Conservation (phyloP, 1,140 invertebrate species). For the Leptinotarsa defecta region DNA sequence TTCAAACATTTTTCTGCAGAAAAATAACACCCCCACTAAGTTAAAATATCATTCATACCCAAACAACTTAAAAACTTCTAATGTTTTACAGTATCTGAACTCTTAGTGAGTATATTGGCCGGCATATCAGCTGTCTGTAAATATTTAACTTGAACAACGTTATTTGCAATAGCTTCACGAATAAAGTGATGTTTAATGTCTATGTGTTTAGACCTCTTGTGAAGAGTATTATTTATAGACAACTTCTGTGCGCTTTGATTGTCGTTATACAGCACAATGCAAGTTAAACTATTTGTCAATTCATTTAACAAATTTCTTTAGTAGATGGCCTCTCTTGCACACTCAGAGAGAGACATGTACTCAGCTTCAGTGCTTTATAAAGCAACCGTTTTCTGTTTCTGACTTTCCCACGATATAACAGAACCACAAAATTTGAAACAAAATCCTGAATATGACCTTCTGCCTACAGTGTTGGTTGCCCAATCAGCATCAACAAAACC, state of each 20-base stretch:
- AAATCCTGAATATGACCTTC: conserved; percentile 50
- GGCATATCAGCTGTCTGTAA: conserved; percentile 7
- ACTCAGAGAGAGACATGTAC: conserved; percentile 48
- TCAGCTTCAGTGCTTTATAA: conserved; percentile 54
- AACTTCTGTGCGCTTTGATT: conserved; percentile 54
- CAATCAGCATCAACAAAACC: too few relatives aligned
- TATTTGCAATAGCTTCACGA: conserved; percentile 33
- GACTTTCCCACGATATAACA: conserved; percentile 46
- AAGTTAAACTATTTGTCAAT: neutral
- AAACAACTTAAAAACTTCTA: too few relatives aligned
- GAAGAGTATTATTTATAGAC: conserved; percentile 46
- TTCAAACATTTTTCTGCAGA: too few relatives aligned
- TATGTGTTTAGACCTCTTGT: conserved; percentile 51
- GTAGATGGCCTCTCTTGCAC: conserved; percentile 41
- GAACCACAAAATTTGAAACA: conserved; percentile 41
- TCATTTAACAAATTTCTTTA: conserved; percentile 36
- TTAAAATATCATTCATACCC: too few relatives aligned
- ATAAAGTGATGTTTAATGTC: conserved; percentile 52
- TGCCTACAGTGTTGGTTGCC: conserved; percentile 32
- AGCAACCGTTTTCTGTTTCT: conserved; percentile 49
- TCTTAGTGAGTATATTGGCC: conserved; percentile 11
- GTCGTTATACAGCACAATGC: conserved; percentile 46
- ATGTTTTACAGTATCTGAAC: neutral
- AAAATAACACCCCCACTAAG: too few relatives aligned
- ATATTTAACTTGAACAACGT: conserved; percentile 3